Base-by-base conservation (phyloP, 2,888 invertebrate species). In the Brenthis ino region DNA sequence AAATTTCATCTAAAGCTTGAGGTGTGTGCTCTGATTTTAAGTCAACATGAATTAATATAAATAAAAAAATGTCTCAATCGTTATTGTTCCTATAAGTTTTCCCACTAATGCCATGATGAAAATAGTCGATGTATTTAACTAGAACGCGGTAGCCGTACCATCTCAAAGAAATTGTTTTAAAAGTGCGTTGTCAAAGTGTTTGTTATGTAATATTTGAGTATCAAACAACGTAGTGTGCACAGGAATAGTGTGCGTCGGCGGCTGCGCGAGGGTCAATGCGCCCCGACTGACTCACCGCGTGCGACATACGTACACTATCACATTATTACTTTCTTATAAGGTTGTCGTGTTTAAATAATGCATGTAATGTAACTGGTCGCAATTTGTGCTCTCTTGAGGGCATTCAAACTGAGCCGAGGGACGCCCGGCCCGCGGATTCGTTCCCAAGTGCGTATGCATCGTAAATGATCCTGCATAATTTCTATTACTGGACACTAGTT, bases 241-340 rank as follows among this genome's bases (percentile, higher is more conserved):
- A 82, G 86, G 88, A 87, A 86, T 87, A 89, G 87, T 87, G 82
- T 83, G 88, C 85, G 86, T 83, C 85, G 85, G 83, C 84, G 85
- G 79, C 81, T 70, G 80, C 78, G 78, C 81, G 82, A 78, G 87
- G 91, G 88, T 91, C 91, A 89, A 82, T 84, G 90, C 82, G 85
- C 89, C 82, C 83, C 73, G 75, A 79, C 81, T 91, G 91, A 91
- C 77, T 91, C 91, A 90, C 84, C 81, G 83, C 81, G 82, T 81
- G 86, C 86, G 86, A 88, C 87, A 85, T 83, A 84, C 83, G 86
- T 84, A 86, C 83, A 86, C 88, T 88, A 90, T 89, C 86, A 90
- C 87, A 86, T 88, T 91, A 90, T 89, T 89, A 88, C 89, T 91
- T 91, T 92, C 91, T 84, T 91, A 90, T 88, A 91, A 89, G 90